Evolutionary conservation across 2,113 vertebrate genomes (phyloP), one percentile per base, ranked within the genome.

Genomic region (Cairina moschata): DNA sequence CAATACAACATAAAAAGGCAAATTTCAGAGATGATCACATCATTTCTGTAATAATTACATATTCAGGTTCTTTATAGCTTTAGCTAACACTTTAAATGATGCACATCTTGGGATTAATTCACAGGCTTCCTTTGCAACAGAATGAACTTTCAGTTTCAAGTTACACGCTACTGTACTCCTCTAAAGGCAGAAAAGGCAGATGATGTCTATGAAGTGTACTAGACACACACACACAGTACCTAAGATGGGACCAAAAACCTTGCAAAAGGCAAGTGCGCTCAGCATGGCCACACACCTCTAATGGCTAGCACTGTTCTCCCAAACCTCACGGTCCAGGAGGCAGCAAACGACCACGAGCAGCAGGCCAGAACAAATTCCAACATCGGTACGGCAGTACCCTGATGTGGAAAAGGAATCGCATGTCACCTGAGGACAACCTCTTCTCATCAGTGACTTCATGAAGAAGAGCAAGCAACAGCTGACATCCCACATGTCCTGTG

Each of bases 111-210:
- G 60, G 56, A 88, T 68, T 63, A 86, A 75, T n/a, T 60, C 79
- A 55, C 11, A 81, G 48, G 23, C 26, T 65, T 83, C 28, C 38
- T 52, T 18, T 79, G 40, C 63, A 42, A 32, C 59, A 90, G 50
- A 88, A 72, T 10, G 13, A 74, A 34, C 50, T 42, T 79, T 7
- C 25, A 48, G 17, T 58, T 77, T 63, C 48, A 71, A 60, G 46
- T 42, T 62, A 69, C 60, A 38, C 42, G 28, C 23, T 42, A 1
- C 0, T 0, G 0, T 4, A 9, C 9, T 50, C 54, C 36, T 77
- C 40, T 62, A 36, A 29, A 71, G 76, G 76, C 79, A 83, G 77
- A 28, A 86, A 23, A 1, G 1, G 1, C 36, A 63, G n/a, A 28
- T 36, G 31, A 13, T 18, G 13, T 31, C 67, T 25, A 15, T 3